Conservation (phyloP, 1,140 invertebrate species). For the Pseudomyrmex dendroicus region DNA sequence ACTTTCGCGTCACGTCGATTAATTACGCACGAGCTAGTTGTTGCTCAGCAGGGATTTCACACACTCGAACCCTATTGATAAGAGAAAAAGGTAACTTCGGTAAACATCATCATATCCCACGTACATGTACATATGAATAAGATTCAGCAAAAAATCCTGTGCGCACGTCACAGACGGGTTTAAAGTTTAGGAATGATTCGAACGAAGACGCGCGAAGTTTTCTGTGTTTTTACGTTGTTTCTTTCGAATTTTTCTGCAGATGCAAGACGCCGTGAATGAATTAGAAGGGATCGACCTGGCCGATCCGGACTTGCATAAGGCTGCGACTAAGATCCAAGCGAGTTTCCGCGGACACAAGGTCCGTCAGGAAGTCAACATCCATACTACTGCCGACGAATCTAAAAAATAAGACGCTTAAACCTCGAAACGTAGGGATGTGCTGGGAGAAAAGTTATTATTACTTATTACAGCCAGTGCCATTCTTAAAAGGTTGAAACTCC, state of each 20-base stretch:
- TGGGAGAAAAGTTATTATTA: slow-evolving; percentile 51
- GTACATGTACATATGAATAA: background rate
- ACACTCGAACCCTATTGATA: background rate
- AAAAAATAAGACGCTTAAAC: slow-evolving; percentile 78
- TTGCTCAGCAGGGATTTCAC: slow-evolving; percentile 29
- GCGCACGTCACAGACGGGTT: background rate
- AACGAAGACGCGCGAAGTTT: too few species aligned
- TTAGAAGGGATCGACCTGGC: slow-evolving; percentile 91
- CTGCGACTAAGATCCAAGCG: slow-evolving; percentile 96
- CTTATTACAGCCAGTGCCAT: slow-evolving; percentile 59
- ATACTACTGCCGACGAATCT: slow-evolving; percentile 63
- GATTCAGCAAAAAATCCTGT: background rate
- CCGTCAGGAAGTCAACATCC: slow-evolving; percentile 88
- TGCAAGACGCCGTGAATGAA: slow-evolving; percentile 87
- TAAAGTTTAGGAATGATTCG: background rate
- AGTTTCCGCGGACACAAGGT: slow-evolving; percentile 96
- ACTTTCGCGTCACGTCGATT: slow-evolving; percentile 45
- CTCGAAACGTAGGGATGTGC: slow-evolving; percentile 29
- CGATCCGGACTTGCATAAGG: slow-evolving; percentile 95
- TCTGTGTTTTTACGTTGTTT: background rate
- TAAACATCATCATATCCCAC: background rate
- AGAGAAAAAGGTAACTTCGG: slow-evolving; percentile 6
- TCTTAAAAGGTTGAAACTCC: slow-evolving; percentile 49
- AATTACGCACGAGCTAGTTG: slow-evolving; percentile 48
- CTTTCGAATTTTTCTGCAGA: slow-evolving; percentile 71